These are phyloP conservation scores for Trichoplax adhaerens DNA, from an alignment of 37 sponge, comb jelly and placozoan genomes.

Conservation along the genomic window DNA sequence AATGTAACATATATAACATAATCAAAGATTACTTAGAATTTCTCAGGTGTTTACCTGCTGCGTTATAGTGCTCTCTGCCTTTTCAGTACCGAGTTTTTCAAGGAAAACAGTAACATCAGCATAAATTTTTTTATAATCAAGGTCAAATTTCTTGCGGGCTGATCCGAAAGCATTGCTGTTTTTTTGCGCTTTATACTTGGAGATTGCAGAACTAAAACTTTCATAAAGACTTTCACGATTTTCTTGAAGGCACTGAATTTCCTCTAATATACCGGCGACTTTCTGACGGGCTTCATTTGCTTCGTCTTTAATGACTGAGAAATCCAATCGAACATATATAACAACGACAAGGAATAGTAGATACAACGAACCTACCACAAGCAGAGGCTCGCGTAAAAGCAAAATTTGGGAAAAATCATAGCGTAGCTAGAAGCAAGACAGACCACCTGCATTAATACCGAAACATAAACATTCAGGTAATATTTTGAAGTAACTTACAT, in stretches of 20 bases:
- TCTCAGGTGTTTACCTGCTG: no score
- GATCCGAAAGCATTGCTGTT: constrained; percentile 9
- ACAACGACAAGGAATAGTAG: constrained; percentile 73
- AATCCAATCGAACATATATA: constrained; percentile 72
- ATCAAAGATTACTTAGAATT: no score
- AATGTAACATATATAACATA: no score
- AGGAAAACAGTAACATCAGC: not conserved
- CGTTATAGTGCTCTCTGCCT: no score
- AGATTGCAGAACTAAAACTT: constrained; percentile 9
- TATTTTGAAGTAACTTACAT: constrained; percentile 10
- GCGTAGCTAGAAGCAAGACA: constrained; percentile 14
- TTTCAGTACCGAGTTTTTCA: no score
- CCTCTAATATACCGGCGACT: constrained; percentile 11
- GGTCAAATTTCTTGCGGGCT: constrained; percentile 14
- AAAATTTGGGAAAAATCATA: constrained; percentile 58
- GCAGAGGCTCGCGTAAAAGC: constrained; percentile 79
- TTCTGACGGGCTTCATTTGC: not conserved
- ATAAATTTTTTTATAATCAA: constrained; percentile 1
- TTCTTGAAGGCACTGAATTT: constrained; percentile 10
- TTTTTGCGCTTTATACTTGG: constrained; percentile 9
- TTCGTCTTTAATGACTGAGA: constrained; percentile 24
- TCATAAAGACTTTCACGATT: not conserved
- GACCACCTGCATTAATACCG: not conserved
- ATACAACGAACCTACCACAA: constrained; percentile 60
- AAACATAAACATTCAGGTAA: not conserved